Base-by-base conservation (phyloP, 1,140 invertebrate genomes). In the Pseudachorutes palmiensis region DNA sequence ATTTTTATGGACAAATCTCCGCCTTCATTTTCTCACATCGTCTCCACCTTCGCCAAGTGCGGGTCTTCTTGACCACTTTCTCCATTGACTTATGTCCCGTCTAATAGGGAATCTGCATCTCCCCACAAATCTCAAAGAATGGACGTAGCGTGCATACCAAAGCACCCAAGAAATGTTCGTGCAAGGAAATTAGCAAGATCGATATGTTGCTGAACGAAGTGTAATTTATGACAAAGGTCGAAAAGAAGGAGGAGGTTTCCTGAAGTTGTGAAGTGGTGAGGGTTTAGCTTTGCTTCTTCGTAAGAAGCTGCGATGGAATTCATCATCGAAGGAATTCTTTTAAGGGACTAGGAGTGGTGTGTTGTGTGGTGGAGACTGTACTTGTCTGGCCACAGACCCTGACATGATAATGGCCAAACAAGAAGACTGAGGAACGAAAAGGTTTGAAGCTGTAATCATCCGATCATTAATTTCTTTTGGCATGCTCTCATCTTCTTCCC, bases 401-500 rank as follows among this genome's bases (percentile, higher is more conserved):
- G 51, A 55, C 51, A 55, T 26, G 51, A 55, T 55, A 55, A 55
- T 55, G 51, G 51, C 36, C 36, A 45, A 9, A 45, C n/a, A n/a
- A 19, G 36, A 41, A 41, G 64, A 57, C 64, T 5, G 19, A 9
- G 51, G 9, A 22, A 57, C 31, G 55, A 58, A 60, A 33, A 60
- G 58, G 65, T 30, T 66, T 57, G 57, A 31, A 59, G 55, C 57
- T 66, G 66, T 68, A 68, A 68, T 68, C 66, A 68, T 63, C 66
- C 66, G 51, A 64, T 68, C 66, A 68, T 68, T 68, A 68, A 68
- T 68, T 68, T 68, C 66, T 68, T 67, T 68, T 68, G 66, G 66
- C 66, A 68, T 63, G 45, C 62, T 68, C 62, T 64, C 62, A 64
- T 68, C 66, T 68, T 31, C 62, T 55, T 60, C 49, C 45, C 57